Base-by-base conservation (phyloP, 2,888 invertebrate species). In the Calameuta pallipes region DNA sequence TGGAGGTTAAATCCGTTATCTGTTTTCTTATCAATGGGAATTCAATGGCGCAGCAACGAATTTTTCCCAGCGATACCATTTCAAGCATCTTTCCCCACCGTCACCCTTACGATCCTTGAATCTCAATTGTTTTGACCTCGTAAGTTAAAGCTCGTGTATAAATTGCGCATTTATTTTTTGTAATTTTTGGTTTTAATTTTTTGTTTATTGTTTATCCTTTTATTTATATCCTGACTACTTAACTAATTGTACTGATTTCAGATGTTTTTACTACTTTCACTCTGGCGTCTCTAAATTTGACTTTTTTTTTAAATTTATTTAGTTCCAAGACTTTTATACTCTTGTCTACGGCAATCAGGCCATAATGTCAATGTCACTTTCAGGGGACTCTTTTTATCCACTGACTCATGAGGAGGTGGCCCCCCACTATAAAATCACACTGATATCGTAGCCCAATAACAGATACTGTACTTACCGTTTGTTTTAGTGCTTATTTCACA, bases 151-250 rank as follows among this genome's bases (percentile, higher is more conserved):
- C 23, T 56, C 41, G 15, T 56, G 0, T 2, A 56, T 9, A 6
- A 56, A 23, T 56, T 56, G 2, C 56, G 56, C 56, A 15, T 41
- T 56, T 15, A 41, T 41, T 15, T 41, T 1, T 2, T 9, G n/a
- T 6, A 23, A 23, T 23, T 41, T 1, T 23, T 23, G 0, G 0
- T 4, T 3, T 23, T 56, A 23, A 23, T 56, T 56, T 23, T 9
- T 9, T 23, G 0, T 6, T 41, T 9, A 4, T 15, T 23, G 0
- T 56, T 15, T 23, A 15, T 41, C 4, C 15, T 15, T 41, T 56
- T 56, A 6, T 2, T 23, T 9, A 23, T 23, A 56, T 23, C 9
- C 0, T 2, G 0, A 2, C 23, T 0, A 6, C 2, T 15, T 23
- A 23, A 23, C 15, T 0, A 23, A 23, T 56, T 15, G 9, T 23